These are phyloP conservation scores for Ophion ventricosus DNA, from an alignment of 2,888 invertebrate genomes.

Conservation along the genomic window DNA sequence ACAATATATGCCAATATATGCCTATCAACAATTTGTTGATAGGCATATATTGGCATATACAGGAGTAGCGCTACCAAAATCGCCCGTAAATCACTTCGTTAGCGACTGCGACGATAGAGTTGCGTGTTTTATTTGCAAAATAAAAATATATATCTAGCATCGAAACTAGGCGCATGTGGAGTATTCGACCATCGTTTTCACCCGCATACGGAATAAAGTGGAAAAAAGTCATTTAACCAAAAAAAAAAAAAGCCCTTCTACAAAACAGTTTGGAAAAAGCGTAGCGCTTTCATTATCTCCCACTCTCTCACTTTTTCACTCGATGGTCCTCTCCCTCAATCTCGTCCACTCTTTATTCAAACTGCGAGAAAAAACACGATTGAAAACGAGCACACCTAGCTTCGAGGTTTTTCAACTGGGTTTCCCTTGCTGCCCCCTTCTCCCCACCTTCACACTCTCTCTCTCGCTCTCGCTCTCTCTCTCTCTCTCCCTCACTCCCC, in stretches of 20 bases:
- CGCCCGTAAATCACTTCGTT: neutral
- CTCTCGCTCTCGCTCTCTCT: neutral
- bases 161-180: too few relatives aligned
- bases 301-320: neutral
- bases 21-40: too few relatives aligned
- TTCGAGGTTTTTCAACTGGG: constrained; percentile 41
- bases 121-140: neutral
- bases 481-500: constrained; percentile 1
- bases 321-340: too few relatives aligned
- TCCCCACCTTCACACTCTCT: constrained; percentile 12
- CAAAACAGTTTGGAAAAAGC: constrained; percentile 24
- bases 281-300: constrained; percentile 19
- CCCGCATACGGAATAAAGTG: constrained; percentile 8
- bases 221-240: constrained; percentile 3
- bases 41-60: too few relatives aligned
- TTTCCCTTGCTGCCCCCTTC: constrained; percentile 3
- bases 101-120: too few relatives aligned
- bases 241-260: neutral
- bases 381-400: constrained; percentile 55
- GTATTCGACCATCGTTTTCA: too few relatives aligned
- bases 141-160: neutral
- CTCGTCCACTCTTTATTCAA: constrained; percentile 22
- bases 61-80: too few relatives aligned
- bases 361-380: constrained; percentile 58
- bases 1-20: too few relatives aligned